phyloP scores from a whole-genome alignment of 2,113 vertebrate species.

The Orthonyx spaldingii region DNA sequence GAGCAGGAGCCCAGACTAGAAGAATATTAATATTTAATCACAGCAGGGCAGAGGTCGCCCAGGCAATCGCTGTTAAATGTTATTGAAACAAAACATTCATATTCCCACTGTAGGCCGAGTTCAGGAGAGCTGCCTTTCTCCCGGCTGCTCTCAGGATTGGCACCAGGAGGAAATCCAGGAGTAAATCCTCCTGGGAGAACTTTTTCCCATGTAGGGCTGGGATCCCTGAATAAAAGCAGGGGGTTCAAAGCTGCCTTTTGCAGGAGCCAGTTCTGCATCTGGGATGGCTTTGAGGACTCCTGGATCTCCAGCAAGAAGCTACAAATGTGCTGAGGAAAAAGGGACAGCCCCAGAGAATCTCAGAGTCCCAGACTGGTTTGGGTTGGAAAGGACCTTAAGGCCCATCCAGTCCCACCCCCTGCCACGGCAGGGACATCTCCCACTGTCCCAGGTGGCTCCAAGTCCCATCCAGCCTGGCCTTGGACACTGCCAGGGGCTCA shows the following conservation, averaged over 20 bases:
- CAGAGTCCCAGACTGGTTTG: neutral
- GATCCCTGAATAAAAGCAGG: neutral
- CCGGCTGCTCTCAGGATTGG: neutral
- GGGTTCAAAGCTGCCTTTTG: neutral
- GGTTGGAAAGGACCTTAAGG: neutral
- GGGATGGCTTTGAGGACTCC: neutral
- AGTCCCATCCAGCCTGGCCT: neutral
- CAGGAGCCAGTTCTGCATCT: neutral
- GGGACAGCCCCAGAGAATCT: neutral
- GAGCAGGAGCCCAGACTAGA: neutral
- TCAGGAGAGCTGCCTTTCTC: neutral
- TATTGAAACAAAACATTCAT: slow-evolving; percentile 55
- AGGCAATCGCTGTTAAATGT: slow-evolving; percentile 52
- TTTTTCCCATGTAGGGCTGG: neutral
- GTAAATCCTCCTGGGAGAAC: neutral
- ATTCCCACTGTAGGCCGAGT: neutral
- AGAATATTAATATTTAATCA: slow-evolving; percentile 63
- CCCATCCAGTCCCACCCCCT: neutral
- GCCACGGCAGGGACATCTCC: neutral
- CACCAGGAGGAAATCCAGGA: neutral
- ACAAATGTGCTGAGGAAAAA: neutral
- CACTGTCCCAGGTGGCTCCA: neutral
- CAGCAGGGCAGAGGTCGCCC: neutral
- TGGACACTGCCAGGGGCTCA: neutral
- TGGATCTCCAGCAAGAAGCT: neutral